Conservation (phyloP, 2,113 vertebrate species). For the Platycercus adscitus region DNA sequence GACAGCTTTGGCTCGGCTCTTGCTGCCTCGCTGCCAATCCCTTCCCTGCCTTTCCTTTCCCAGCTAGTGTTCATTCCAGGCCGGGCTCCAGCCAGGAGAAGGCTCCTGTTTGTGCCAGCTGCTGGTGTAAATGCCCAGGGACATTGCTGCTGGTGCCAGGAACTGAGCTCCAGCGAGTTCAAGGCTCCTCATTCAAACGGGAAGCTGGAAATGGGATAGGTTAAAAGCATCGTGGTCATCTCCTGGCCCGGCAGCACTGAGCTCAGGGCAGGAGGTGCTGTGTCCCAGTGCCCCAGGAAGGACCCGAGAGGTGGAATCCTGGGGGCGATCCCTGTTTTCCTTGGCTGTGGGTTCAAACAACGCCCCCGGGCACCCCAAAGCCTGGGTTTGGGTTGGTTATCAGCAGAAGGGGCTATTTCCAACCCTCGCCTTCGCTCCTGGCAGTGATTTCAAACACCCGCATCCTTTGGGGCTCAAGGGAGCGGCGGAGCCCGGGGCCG, state of each 20-base stretch:
- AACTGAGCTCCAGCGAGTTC: not conserved
- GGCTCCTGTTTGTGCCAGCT: not conserved
- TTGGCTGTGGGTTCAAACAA: not conserved
- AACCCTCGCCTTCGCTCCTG: not conserved
- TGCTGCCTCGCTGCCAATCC: not conserved
- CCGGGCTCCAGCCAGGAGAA: not conserved
- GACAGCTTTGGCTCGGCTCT: not conserved
- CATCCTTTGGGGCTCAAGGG: not conserved
- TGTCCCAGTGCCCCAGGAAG: not conserved
- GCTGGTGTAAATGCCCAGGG: not conserved
- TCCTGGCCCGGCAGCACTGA: rapidly evolving
- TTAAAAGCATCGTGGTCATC: not conserved
- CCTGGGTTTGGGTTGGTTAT: not conserved
- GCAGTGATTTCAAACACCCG: not conserved
- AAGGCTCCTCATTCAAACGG: not conserved
- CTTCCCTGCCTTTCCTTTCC: not conserved
- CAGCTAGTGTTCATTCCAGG: not conserved
- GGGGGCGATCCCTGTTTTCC: not conserved
- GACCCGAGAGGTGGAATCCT: not conserved
- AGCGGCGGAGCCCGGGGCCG: not conserved
- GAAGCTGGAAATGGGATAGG: not conserved
- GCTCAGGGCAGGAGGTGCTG: not conserved
- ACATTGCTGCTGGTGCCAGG: not conserved
- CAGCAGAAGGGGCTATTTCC: not conserved
- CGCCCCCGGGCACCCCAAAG: not conserved